Evolutionary conservation across 2,888 invertebrate species (phyloP).

Genomic region (Polydrusus tereticollis): DNA sequence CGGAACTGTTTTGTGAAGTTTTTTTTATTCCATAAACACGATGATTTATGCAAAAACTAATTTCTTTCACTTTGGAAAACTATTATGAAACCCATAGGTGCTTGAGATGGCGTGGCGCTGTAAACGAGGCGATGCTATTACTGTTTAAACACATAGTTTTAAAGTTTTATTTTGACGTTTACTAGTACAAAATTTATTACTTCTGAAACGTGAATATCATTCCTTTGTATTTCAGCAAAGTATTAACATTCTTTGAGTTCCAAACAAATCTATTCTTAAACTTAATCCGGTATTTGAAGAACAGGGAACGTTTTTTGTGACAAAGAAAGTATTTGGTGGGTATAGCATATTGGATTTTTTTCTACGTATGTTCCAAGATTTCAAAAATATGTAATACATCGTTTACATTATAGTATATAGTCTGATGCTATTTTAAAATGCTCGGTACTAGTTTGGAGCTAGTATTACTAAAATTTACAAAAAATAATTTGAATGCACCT

Average conservation of each 20-base stretch:
- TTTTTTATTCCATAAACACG: background rate
- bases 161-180: background rate
- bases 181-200: background rate
- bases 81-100: slow-evolving; percentile 5
- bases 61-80: slow-evolving; percentile 1
- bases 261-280: no score
- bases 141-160: slow-evolving; percentile 3
- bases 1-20: slow-evolving; percentile 9
- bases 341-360: no score
- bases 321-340: no score
- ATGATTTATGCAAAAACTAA: slow-evolving; percentile 18
- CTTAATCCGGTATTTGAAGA: no score
- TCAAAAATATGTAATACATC: no score
- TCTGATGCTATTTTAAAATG: no score
- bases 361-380: no score
- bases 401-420: no score
- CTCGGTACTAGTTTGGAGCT: no score
- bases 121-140: background rate
- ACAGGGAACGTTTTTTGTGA: no score
- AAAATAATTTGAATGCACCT: no score
- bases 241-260: background rate
- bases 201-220: background rate
- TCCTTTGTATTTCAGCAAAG: background rate
- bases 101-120: background rate
- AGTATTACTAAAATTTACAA: no score